Evolutionary conservation across 2,888 invertebrate species (phyloP), one percentile per base, ranked within the genome.

Genomic region (Volucella zonaria): DNA sequence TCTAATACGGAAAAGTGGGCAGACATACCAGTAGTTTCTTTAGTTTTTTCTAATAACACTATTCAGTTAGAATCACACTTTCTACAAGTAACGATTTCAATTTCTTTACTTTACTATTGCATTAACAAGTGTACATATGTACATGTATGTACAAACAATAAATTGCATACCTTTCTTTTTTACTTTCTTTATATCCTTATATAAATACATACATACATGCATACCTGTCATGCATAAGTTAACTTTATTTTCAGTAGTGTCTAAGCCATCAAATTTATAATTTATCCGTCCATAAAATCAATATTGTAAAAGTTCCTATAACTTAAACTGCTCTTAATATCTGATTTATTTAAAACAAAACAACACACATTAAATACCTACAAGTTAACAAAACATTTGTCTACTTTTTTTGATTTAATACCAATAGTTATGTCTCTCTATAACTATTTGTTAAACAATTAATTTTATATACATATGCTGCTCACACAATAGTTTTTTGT

Each of bases 261-360:
- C 59, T 52, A 64, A 45, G 61, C 70, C 56, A 54, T 74, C 67
- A 71, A 15, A 58, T 62, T 89, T 90, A 89, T 87, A 87, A 87
- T 88, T 91, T 90, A 91, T 90, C 90, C 90, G 91, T 90, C 90
- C 90, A 90, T 90, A 85, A 87, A 88, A 89, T 70, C 78, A 74
- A 76, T 66, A 59, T 64, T 77, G 67, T 62, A 70, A 77, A 52
- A 82, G 86, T 86, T 86, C 86, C 86, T 86, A 85, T 68, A 76
- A 81, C 67, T 85, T 81, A 54, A 85, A 81, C 52, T 68, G 58
- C 73, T 82, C 56, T 38, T 38, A 51, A 80, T 59, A 38, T 56
- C 58, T 64, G 45, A 31, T 80, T 74, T 61, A 38, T 67, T 67
- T 43, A 8, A 52, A 52, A 18, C 12, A 42, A 66, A 52, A 59